Conservation (phyloP, 2,797 vertebrate species). For the Valencia hispanica region DNA sequence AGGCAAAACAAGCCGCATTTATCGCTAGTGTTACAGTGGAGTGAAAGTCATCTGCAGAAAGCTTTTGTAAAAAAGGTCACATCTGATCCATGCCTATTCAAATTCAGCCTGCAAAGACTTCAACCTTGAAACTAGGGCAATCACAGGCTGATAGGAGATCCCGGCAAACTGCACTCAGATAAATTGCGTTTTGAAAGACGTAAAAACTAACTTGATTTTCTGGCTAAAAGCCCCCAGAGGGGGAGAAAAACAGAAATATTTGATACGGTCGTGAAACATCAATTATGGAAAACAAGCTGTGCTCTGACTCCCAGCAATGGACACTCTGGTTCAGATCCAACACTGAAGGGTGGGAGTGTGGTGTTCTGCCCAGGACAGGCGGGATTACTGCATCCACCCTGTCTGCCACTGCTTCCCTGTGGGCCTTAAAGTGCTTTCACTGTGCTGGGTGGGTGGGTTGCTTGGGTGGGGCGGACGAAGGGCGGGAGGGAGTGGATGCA, state of each 20-base stretch:
- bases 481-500: conserved; percentile 7
- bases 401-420: conserved; percentile 28
- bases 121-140: conserved; percentile 60
- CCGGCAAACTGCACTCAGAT: conserved; percentile 47
- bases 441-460: not conserved
- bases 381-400: conserved; percentile 39
- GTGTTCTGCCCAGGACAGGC: conserved; percentile 24
- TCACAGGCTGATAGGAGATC: conserved; percentile 21
- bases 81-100: conserved; percentile 58
- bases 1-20: not conserved
- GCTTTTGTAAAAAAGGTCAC: conserved; percentile 52
- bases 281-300: conserved; percentile 59
- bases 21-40: conserved; percentile 5
- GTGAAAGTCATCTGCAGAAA: conserved; percentile 21
- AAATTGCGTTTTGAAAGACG: conserved; percentile 44
- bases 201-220: conserved; percentile 49
- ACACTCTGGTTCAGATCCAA: conserved; percentile 46
- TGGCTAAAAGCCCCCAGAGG: conserved; percentile 26
- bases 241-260: conserved; percentile 38
- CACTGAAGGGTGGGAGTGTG: conserved; percentile 31
- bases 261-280: conserved; percentile 47
- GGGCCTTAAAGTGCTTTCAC: conserved; percentile 36
- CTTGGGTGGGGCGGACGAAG: conserved; percentile 1
- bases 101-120: conserved; percentile 48
- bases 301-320: conserved; percentile 48